A percentile compares a stretch with the other conserved stretches of the same genome.
Conservation (phyloP, 2,113 vertebrate genomes). For the Gila orcuttii region DNA sequence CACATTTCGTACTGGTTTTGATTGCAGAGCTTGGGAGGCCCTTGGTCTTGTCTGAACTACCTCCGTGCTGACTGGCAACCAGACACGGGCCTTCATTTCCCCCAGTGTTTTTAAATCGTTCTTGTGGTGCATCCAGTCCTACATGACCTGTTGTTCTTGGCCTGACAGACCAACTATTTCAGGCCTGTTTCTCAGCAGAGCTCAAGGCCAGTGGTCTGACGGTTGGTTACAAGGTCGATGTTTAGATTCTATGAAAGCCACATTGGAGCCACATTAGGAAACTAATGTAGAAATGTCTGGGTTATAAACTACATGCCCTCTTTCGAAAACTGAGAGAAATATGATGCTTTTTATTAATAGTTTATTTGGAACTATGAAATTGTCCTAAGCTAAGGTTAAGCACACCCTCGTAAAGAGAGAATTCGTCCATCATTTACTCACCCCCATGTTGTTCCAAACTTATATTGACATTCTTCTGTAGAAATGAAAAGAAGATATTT, state of each 20-base stretch:
- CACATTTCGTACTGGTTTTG: background rate
- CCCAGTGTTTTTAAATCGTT: conserved; percentile 45
- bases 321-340: background rate
- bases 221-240: conserved; percentile 50
- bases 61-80: conserved; percentile 39
- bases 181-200: conserved; percentile 57
- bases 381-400: background rate
- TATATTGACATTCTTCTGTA: background rate
- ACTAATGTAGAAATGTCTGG: background rate
- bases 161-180: conserved; percentile 57
- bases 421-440: background rate
- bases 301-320: background rate
- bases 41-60: conserved; percentile 29
- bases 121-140: conserved; percentile 62
- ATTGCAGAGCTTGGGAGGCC: conserved; percentile 1
- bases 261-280: background rate
- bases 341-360: background rate
- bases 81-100: conserved; percentile 28
- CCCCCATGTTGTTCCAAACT: background rate
- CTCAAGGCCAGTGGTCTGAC: conserved; percentile 29
- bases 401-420: background rate
- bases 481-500: background rate
- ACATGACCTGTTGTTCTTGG: conserved; percentile 70
- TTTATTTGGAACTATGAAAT: background rate
- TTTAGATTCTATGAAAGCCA: conserved; percentile 19